Conservation (phyloP, 1,140 invertebrate species). For the Vanessa tameamea region DNA sequence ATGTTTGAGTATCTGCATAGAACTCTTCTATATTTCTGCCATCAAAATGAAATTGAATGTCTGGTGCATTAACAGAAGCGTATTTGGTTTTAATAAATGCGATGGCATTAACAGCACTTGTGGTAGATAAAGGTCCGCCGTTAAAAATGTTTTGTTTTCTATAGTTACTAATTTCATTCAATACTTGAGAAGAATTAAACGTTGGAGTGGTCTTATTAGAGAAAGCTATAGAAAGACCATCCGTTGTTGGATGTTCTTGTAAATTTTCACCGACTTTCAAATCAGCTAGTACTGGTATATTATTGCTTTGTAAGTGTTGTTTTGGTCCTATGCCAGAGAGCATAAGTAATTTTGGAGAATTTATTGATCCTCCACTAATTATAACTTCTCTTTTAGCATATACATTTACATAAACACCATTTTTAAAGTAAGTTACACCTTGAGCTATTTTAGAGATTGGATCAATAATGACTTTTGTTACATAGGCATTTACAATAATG, state of each 20-base stretch:
- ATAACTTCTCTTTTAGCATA: slow-evolving; percentile 86
- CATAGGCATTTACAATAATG: too few relatives aligned
- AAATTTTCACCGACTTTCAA: too few relatives aligned
- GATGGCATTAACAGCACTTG: slow-evolving; percentile 71
- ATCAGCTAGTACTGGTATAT: slow-evolving; percentile 4
- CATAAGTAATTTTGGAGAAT: slow-evolving; percentile 87
- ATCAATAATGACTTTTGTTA: too few relatives aligned
- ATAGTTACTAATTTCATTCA: slow-evolving; percentile 64
- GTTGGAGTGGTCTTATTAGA: too few relatives aligned
- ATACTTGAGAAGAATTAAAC: too few relatives aligned
- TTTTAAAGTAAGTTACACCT: slow-evolving; percentile 83
- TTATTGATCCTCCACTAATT: slow-evolving; percentile 85
- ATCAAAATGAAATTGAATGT: slow-evolving; percentile 85
- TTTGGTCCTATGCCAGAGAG: slow-evolving; percentile 69
- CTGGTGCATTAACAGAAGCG: slow-evolving; percentile 76
- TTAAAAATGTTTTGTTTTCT: slow-evolving; percentile 46
- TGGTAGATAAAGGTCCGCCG: slow-evolving; percentile 73
- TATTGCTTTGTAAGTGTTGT: slow-evolving; percentile 58
- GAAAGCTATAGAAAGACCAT: slow-evolving; percentile 73
- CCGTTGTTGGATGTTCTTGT: slow-evolving; percentile 75
- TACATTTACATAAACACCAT: slow-evolving; percentile 79
- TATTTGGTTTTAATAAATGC: slow-evolving; percentile 79
- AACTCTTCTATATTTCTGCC: slow-evolving; percentile 70
- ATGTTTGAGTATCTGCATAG: slow-evolving; percentile 73
- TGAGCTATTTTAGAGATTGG: slow-evolving; percentile 82